Evolutionary conservation across 2,113 vertebrate species (phyloP).

Genomic region (Psammodynastes pulverulentus): DNA sequence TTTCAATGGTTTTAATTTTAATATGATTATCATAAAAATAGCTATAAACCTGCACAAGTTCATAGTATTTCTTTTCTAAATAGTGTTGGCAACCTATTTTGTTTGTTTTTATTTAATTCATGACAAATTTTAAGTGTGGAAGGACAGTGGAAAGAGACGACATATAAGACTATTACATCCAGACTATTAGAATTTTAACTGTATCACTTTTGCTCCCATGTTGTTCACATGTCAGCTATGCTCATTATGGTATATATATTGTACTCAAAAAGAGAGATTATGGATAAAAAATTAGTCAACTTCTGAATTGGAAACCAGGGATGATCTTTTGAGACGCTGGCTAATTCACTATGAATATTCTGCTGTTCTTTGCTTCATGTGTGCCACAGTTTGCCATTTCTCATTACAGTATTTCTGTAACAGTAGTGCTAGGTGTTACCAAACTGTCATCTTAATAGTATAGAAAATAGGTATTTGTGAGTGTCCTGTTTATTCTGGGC

Average conservation of each 20-base stretch:
- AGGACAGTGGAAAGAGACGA: not conserved
- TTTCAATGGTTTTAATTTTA: not conserved
- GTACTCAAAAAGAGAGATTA: not conserved
- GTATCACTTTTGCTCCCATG: not conserved
- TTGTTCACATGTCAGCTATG: not conserved
- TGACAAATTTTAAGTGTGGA: not conserved
- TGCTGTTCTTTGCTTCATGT: not conserved
- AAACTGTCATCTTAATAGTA: not conserved
- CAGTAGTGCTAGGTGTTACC: not conserved
- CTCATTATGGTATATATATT: not conserved
- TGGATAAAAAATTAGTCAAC: not conserved
- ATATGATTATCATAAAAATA: not conserved
- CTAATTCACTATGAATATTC: not conserved
- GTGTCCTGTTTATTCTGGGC: constrained; percentile 38
- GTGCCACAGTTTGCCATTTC: constrained; percentile 20
- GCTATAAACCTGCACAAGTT: not conserved
- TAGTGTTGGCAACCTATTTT: not conserved
- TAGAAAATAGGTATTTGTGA: constrained; percentile 34
- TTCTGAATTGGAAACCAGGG: not conserved
- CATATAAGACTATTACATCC: not conserved
- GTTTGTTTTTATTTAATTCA: not conserved
- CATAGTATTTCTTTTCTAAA: not conserved
- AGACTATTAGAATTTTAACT: not conserved
- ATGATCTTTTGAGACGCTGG: not conserved
- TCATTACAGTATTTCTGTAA: not conserved